A percentile compares a stretch with the other conserved stretches of the same genome.
Evolutionary conservation across 1,140 invertebrate species (phyloP).

Genomic region (Drosophila tropicalis): DNA sequence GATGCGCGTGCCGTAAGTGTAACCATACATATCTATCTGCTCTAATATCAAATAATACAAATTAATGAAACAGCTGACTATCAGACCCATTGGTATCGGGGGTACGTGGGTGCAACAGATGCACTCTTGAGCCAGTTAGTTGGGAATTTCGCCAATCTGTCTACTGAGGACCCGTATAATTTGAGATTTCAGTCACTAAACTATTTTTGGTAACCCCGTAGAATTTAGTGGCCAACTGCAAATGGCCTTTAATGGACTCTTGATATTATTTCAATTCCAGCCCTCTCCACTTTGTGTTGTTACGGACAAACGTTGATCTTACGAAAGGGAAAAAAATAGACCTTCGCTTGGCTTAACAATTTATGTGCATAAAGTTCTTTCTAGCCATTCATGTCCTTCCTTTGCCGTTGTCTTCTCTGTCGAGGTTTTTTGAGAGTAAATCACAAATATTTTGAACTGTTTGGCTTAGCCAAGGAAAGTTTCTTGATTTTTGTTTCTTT

Average conservation of each 20-base stretch:
- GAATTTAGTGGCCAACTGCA: background rate
- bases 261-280: background rate
- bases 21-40: background rate
- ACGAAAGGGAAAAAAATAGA: background rate
- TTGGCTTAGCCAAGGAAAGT: constrained; percentile 59
- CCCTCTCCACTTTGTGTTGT: background rate
- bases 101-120: too few species aligned
- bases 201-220: too few species aligned
- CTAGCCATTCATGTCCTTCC: background rate
- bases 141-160: too few species aligned
- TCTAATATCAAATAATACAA: too few species aligned
- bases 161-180: too few species aligned
- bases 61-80: too few species aligned
- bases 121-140: too few species aligned
- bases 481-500: constrained; percentile 45
- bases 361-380: constrained; percentile 72
- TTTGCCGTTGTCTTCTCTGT: constrained; percentile 25
- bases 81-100: too few species aligned
- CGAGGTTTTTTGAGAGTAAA: constrained; percentile 50
- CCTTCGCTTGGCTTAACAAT: constrained; percentile 55
- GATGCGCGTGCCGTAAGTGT: constrained; percentile 80
- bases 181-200: too few species aligned
- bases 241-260: constrained; percentile 3
- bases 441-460: constrained; percentile 71
- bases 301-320: constrained; percentile 10